Base-by-base conservation (phyloP, 2,797 vertebrate species). In the Clarias fuscus region DNA sequence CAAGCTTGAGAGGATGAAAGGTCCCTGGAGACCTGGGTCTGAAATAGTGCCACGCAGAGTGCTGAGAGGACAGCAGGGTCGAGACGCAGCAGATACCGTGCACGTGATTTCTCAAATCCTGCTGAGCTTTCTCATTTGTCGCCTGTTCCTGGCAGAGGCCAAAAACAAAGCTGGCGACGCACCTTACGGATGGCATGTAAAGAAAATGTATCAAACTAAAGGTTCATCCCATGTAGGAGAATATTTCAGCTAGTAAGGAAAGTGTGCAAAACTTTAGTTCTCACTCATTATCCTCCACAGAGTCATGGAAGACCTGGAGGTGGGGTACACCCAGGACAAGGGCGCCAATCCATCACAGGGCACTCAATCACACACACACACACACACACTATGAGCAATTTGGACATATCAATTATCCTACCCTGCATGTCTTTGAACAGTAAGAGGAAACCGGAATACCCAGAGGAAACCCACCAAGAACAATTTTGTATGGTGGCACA, bases 101-200 rank as follows among this genome's bases (percentile, higher is more conserved):
- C 40, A 71, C 61, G 81, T 24, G 86, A 83, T 81, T 85, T 79
- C 84, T 83, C 68, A 77, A 87, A 84, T 84, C 84, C 88, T 79
- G 80, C 85, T 78, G 84, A 83, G 85, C 76, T 84, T n/a, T 64
- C 87, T 90, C 87, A 89, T 91, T 89, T 90, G 85, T 89, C 86
- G 78, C 84, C 75, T 82, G 88, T 90, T 88, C 85, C 48, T 84
- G 40, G 58, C n/a, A 24, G 53, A 62, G 61, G 73, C 81, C 61
- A 81, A 85, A 89, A 90, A 88, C 88, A 83, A 89, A 84, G 59
- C 84, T 65, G 40, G 6, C 33, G n/a, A 67, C 48, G 20, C 30
- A 61, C 72, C 56, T 79, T 85, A 73, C 81, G 64, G 72, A 48
- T 85, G 82, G 59, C 37, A 11, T 27, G 15, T 30, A 67, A 27